Base-by-base conservation (phyloP, 1,140 invertebrate genomes). In the Doryteuthis pealeii region DNA sequence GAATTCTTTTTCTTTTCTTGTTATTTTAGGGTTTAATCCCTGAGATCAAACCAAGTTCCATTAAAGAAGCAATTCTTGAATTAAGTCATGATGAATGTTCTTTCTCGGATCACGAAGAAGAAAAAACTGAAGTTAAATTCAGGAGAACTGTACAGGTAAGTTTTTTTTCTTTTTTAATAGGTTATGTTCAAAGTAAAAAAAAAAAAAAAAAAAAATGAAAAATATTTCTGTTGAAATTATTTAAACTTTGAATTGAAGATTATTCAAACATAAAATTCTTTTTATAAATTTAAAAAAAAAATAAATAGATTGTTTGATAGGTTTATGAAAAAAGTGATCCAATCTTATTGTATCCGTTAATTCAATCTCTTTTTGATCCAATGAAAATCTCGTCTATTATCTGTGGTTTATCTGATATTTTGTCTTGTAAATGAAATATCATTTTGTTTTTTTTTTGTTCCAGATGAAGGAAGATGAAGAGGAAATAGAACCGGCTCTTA, bases 21-120 rank as follows among this genome's bases (percentile, higher is more conserved):
- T 77, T 79, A 54, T 62, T 76, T 3, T 76, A 92, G 91, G 78
- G 76, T 72, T 74, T 86, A 45, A 85, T 86, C 26, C 82, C 82
- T 45, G 84, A 85, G 54, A 79, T 85, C 8, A 82, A 81, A 32
- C 90, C 33, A 83, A 86, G 79, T 82, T 89, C 6, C 74, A 49
- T 43, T 71, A 85, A 86, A 49, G 89, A 89, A 31, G 81, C 87
- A 65, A 65, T 65, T 28, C 71, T 74, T 15, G 74, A 72, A 26
- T 65, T 80, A 43, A n/a, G 71, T 26, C 31, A 75, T 18, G 69
- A 75, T 54, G 66, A 67, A 26, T 73, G 74, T n/a, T 70, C 35
- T 14, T 31, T 73, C 30, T 73, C 26, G n/a, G 65, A 76, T 4
- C 32, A 45, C 1, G 74, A 49, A 15, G 79, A 74, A 70, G 74